phyloP scores from a whole-genome alignment of 2,888 invertebrate genomes.

The Myathropa florea region DNA sequence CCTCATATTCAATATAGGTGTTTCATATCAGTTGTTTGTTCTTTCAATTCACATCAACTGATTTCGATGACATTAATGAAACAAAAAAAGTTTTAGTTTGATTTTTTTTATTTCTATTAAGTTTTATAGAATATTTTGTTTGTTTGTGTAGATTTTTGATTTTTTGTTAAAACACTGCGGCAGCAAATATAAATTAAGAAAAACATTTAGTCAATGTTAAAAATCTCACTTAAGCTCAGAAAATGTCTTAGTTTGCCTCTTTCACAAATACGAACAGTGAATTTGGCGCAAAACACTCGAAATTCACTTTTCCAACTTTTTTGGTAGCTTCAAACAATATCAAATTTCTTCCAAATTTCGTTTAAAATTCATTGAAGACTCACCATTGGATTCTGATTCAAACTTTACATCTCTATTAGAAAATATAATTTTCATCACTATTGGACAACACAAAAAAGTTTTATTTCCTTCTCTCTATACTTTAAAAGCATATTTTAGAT shows the following conservation, averaged over 20 bases:
- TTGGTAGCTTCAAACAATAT: neutral
- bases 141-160: neutral
- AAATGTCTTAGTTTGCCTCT: slow-evolving; percentile 40
- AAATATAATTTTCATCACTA: neutral
- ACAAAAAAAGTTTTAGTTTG: neutral
- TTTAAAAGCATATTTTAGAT: slow-evolving; percentile 25
- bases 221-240: slow-evolving; percentile 25
- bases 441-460: neutral
- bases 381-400: neutral
- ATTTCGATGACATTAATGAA: neutral
- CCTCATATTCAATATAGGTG: too few relatives aligned
- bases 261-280: neutral
- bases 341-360: neutral
- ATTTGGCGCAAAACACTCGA: neutral
- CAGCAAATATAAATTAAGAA: slow-evolving; percentile 18
- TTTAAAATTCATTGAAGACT: too few relatives aligned
- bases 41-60: too few relatives aligned
- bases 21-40: too few relatives aligned
- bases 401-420: neutral
- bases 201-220: neutral
- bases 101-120: neutral
- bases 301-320: neutral
- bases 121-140: neutral
- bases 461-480: neutral
- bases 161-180: slow-evolving; percentile 33